A percentile compares a stretch with the other conserved stretches of the same genome.
These are phyloP conservation scores for Cryptocephalus primarius DNA, from an alignment of 2,888 invertebrate genomes.

Conservation along the genomic window DNA sequence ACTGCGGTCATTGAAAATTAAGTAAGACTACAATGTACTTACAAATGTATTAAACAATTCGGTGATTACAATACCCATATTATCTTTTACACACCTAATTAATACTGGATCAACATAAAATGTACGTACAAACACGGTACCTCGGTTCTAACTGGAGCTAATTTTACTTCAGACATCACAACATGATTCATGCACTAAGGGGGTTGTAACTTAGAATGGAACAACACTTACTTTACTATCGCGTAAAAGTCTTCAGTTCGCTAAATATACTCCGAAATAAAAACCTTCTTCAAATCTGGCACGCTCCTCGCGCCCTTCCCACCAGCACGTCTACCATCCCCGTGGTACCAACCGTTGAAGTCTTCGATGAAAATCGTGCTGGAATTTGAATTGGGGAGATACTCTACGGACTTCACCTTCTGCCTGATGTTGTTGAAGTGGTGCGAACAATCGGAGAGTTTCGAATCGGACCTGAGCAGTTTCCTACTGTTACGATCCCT, in stretches of 20 bases:
- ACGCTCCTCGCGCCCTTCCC: constrained; percentile 37
- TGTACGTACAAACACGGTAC: too few species aligned
- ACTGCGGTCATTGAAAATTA: neutral
- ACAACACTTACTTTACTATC: too few species aligned
- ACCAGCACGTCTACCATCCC: constrained; percentile 2
- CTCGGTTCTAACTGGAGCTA: too few species aligned
- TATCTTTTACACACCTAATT: too few species aligned
- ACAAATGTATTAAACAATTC: neutral
- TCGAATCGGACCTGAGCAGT: constrained; percentile 16
- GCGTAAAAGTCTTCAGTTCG: too few species aligned
- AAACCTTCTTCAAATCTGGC: constrained; percentile 45
- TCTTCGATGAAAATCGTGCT: constrained; percentile 22
- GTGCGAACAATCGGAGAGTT: constrained; percentile 15
- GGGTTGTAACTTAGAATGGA: too few species aligned
- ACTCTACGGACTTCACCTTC: constrained; percentile 27
- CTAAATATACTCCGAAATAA: constrained; percentile 37
- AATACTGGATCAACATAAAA: too few species aligned
- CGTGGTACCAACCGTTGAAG: constrained; percentile 9
- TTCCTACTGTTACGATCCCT: constrained; percentile 13
- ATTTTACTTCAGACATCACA: too few species aligned
- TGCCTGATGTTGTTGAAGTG: constrained; percentile 16
- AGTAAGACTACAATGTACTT: neutral
- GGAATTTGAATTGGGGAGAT: constrained; percentile 19
- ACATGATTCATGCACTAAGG: too few species aligned
- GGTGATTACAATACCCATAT: neutral